These are phyloP conservation scores for Carterocephalus palaemon DNA, from an alignment of 2,888 invertebrate species.

Conservation along the genomic window DNA sequence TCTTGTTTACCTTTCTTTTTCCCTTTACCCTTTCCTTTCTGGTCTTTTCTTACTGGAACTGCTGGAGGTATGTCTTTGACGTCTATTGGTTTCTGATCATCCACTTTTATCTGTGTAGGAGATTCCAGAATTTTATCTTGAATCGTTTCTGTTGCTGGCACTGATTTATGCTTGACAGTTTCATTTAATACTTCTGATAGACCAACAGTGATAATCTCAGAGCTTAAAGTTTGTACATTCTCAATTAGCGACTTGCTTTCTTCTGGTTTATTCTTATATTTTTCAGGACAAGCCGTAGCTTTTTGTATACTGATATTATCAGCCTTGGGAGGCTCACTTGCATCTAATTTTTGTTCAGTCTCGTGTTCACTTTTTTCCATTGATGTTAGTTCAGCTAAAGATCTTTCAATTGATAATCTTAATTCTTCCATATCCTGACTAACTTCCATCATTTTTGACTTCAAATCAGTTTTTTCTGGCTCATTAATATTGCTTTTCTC, in stretches of 20 bases:
- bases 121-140: slow-evolving; percentile 27
- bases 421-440: slow-evolving; percentile 70
- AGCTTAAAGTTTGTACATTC: no score
- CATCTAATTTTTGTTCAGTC: slow-evolving; percentile 38
- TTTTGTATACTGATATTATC: slow-evolving; percentile 1
- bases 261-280: slow-evolving; percentile 1
- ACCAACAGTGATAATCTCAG: no score
- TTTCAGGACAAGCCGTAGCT: background rate
- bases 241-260: background rate
- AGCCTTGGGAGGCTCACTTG: background rate
- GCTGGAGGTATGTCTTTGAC: slow-evolving; percentile 37
- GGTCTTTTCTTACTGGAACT: slow-evolving; percentile 57
- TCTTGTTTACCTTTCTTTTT: slow-evolving; percentile 64
- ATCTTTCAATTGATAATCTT: slow-evolving; percentile 63
- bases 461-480: slow-evolving; percentile 59
- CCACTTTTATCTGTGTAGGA: no score
- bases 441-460: slow-evolving; percentile 70
- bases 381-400: slow-evolving; percentile 61
- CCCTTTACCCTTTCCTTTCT: slow-evolving; percentile 58
- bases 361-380: slow-evolving; percentile 55
- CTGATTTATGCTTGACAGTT: background rate
- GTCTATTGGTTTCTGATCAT: background rate
- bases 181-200: background rate
- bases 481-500: slow-evolving; percentile 29
- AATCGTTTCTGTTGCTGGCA: background rate